Evolutionary conservation across 2,113 vertebrate genomes (phyloP).

Genomic region (Psephotus haematonotus): DNA sequence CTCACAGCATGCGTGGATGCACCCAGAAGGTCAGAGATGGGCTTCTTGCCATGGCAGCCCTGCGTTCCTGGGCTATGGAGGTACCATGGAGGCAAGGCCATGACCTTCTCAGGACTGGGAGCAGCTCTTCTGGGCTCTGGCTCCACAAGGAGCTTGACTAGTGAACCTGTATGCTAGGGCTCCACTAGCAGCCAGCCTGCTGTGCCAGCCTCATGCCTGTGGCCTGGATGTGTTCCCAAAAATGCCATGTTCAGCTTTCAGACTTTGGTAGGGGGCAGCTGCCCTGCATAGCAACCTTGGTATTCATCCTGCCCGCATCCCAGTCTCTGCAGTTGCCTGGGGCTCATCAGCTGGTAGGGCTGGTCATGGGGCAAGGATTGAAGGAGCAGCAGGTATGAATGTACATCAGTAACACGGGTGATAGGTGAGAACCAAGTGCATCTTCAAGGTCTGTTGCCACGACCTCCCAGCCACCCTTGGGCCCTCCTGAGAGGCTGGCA

Average conservation of each 20-base stretch:
- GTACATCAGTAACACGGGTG: not conserved
- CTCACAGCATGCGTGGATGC: not conserved
- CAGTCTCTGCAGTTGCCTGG: not conserved
- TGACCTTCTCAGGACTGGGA: conserved; percentile 58
- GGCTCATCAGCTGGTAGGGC: not conserved
- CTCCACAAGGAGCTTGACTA: not conserved
- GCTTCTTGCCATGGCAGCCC: not conserved
- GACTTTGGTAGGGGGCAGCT: not conserved
- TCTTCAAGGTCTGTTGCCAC: not conserved
- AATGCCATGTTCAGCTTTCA: not conserved
- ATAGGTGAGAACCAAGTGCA: not conserved
- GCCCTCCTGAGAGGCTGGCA: not conserved
- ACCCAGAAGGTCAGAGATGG: not conserved
- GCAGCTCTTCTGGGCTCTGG: conserved; percentile 1
- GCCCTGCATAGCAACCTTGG: not conserved
- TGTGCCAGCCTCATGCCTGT: not conserved
- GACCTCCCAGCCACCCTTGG: not conserved
- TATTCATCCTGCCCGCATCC: not conserved
- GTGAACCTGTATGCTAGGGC: not conserved
- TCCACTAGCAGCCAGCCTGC: not conserved
- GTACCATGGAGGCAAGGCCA: not conserved
- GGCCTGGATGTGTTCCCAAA: not conserved
- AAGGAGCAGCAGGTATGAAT: not conserved
- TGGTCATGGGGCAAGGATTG: not conserved
- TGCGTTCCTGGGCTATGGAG: rapidly evolving